Percentiles rank a stretch among this genome's conserved stretches.
Evolutionary conservation across 2,113 vertebrate species (phyloP).

Genomic region (Hippolais icterina): DNA sequence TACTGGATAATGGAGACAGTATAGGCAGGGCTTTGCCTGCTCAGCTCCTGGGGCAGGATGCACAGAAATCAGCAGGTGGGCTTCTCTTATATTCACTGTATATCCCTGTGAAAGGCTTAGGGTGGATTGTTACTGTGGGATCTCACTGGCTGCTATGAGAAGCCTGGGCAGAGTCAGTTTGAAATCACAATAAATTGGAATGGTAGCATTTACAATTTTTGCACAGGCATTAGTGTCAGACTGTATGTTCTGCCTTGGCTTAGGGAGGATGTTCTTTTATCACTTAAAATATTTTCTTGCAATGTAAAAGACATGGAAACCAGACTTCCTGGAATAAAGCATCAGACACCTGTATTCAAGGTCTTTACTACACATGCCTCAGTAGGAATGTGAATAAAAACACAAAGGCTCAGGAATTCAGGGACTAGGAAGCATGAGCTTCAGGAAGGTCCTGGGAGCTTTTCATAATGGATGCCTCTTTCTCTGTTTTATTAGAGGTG

Average conservation of each 20-base stretch:
- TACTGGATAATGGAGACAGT: background rate
- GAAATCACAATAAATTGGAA: background rate
- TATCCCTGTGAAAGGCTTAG: background rate
- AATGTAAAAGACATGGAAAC: background rate
- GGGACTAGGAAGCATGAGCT: background rate
- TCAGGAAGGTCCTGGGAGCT: background rate
- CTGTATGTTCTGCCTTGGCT: background rate
- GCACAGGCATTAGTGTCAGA: background rate
- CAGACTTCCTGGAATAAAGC: background rate
- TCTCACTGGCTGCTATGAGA: background rate
- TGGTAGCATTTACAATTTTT: background rate
- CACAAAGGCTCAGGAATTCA: background rate
- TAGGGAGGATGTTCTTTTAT: background rate
- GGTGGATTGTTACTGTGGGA: background rate
- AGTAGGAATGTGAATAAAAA: background rate
- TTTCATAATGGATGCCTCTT: background rate
- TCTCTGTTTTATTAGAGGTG: background rate
- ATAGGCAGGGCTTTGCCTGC: background rate
- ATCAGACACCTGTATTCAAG: background rate
- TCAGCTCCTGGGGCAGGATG: background rate
- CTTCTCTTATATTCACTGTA: fast-evolving
- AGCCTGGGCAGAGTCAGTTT: background rate
- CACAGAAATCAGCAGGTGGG: background rate
- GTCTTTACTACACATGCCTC: background rate
- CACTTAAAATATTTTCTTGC: background rate